Evolutionary conservation across 2,888 invertebrate genomes (phyloP), one percentile per base, ranked within the genome.

Genomic region (Protophormia terraenovae): DNA sequence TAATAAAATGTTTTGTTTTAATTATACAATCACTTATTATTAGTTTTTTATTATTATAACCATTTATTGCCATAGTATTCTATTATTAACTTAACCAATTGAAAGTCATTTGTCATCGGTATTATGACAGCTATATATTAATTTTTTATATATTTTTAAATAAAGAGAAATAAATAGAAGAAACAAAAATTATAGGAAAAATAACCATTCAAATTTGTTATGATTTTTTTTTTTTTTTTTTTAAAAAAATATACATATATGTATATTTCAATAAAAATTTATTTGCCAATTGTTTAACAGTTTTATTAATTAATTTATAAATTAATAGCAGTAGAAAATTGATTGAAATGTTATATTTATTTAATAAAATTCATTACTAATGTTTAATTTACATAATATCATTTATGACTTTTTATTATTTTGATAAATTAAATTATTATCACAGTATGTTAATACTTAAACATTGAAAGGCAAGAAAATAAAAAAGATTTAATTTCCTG

Each of bases 21-120:
- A 47, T 77, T 22, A 77, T 47, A 69, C 77, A 77, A 77, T 67
- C 67, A 67, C 38, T 55, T 16, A 55, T 55, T 66, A 76, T 76
- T 58, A 77, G 14, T 53, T 58, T 58, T 66, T 66, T 67, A 67
- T 77, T 53, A 29, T 58, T 67, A 29, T 7, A 8, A 35, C 1
- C 4, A 50, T 35, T 62, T 35, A 38, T 62, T 38, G 19, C 12
- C 19, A 16, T 27, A 19, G 12, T 62, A 5, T 75, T 53, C 55
- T 77, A 55, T 29, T 66, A 55, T 55, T 66, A 77, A 58, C 19
- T 45, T 58, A 12, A 24, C 16, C 29, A 47, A 47, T 47, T 77
- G 45, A 60, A 47, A 60, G 19, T 22, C 10, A 58, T 67, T 66
- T 55, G 66, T 58, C 66, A 77, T 67, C 22, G 22, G 24, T 45